Evolutionary conservation across 1,140 invertebrate species (phyloP), one percentile per base, ranked within the genome.

Genomic region (Alviniconcha marisindica): DNA sequence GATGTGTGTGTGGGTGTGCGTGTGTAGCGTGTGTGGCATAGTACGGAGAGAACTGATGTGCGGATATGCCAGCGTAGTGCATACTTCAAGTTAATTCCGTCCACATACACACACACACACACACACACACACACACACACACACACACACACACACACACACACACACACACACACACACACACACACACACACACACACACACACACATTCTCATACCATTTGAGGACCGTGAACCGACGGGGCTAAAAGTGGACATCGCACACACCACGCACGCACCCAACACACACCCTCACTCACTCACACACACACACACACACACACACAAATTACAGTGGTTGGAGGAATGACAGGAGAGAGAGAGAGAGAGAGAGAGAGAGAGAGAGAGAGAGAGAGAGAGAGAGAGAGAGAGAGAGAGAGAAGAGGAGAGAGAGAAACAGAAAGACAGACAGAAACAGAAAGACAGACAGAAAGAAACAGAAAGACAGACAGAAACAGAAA

Each of bases 331-430:
- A n/a, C n/a, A n/a, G n/a, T n/a, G n/a, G n/a, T 44, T 48, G 69
- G 38, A 82, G 69, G 51, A 69, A 71, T 38, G 54, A n/a, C 51
- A 69, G 51, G 15, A 76, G 28, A 76, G 28, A 76, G 76, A 48
- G 76, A 48, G 42, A 77, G 76, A 77, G 44, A 48, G 44, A 48
- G 44, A 48, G 44, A 48, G 44, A 48, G 44, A 48, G 44, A 48
- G 44, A 48, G 44, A 48, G 44, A 48, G 78, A 63, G 78, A 66
- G 78, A 80, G 78, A 80, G 78, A 80, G 78, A 63, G 56, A 63
- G 78, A 80, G 81, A 82, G 81, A 71, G 81, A 82, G 81, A 82
- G 81, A 51, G 66, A 73, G 66, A 38, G 24, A 66, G 31, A 2
- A 36, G 36, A 18, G 74, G 40, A 51, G 42, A 69, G 15, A 48